Evolutionary conservation across 2,888 invertebrate species (phyloP).

Genomic region (Matsumyia berberina): DNA sequence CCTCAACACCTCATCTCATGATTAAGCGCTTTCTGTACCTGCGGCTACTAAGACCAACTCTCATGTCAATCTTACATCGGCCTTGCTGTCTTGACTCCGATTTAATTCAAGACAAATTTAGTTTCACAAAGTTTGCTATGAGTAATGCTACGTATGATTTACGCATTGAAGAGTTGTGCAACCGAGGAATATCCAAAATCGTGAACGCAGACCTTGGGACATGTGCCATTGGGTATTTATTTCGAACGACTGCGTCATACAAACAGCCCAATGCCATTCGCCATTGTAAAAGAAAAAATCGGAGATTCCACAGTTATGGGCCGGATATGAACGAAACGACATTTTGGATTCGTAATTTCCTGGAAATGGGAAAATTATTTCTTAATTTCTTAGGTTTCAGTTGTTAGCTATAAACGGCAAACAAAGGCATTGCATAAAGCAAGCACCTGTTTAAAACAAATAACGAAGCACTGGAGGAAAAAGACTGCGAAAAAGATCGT

Average conservation of each 20-base stretch:
- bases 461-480: slow-evolving; percentile 7
- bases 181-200: slow-evolving; percentile 51
- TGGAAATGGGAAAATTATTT: background rate
- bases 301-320: background rate
- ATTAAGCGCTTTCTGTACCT: too few species aligned
- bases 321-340: background rate
- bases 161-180: slow-evolving; percentile 47
- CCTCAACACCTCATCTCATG: too few species aligned
- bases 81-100: background rate
- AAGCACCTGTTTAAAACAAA: slow-evolving; percentile 8
- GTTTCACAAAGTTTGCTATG: background rate
- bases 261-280: slow-evolving; percentile 19
- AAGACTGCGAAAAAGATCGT: background rate
- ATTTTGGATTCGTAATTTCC: background rate
- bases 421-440: background rate
- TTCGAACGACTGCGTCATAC: slow-evolving; percentile 9
- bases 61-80: background rate
- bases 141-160: slow-evolving; percentile 13
- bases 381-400: background rate
- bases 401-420: background rate
- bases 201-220: slow-evolving; percentile 47
- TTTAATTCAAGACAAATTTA: slow-evolving; percentile 8
- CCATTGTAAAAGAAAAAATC: too few species aligned
- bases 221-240: slow-evolving; percentile 11
- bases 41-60: too few species aligned